Percentiles rank a stretch among this genome's conserved stretches.
Conservation (phyloP, 2,113 vertebrate genomes). For the Orycteropus afer region DNA sequence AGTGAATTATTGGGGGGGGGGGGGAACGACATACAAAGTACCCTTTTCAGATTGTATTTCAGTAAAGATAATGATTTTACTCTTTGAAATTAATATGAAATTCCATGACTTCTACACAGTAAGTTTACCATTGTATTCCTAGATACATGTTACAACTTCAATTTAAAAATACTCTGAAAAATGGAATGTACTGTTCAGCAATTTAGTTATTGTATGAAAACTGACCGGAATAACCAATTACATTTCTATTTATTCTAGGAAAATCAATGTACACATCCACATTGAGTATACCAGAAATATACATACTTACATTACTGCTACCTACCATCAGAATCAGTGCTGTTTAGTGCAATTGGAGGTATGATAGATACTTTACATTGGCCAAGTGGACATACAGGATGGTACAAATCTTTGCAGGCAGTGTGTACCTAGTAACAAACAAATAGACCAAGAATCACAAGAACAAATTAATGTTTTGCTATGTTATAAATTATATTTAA, state of each 20-base stretch:
- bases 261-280: background rate
- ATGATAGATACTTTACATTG: slow-evolving; percentile 99
- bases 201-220: slow-evolving; percentile 56
- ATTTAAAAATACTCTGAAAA: slow-evolving; percentile 36
- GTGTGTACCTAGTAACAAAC: slow-evolving; percentile 94
- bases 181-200: slow-evolving; percentile 45
- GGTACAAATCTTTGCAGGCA: slow-evolving; percentile 96
- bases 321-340: slow-evolving; percentile 99
- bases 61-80: background rate
- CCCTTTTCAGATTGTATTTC: background rate
- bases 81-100: background rate
- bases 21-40: background rate
- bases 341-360: slow-evolving; percentile 98
- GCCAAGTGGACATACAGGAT: slow-evolving; percentile 96
- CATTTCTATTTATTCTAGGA: slow-evolving; percentile 3
- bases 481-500: background rate
- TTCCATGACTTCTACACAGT: background rate
- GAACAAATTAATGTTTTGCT: slow-evolving; percentile 10
- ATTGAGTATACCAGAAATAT: slow-evolving; percentile 51
- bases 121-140: background rate
- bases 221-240: slow-evolving; percentile 57
- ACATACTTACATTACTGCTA: slow-evolving; percentile 69
- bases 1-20: background rate
- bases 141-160: background rate
- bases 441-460: slow-evolving; percentile 46